Conservation (phyloP, 2,888 invertebrate genomes). For the Cremastinae sp. region DNA sequence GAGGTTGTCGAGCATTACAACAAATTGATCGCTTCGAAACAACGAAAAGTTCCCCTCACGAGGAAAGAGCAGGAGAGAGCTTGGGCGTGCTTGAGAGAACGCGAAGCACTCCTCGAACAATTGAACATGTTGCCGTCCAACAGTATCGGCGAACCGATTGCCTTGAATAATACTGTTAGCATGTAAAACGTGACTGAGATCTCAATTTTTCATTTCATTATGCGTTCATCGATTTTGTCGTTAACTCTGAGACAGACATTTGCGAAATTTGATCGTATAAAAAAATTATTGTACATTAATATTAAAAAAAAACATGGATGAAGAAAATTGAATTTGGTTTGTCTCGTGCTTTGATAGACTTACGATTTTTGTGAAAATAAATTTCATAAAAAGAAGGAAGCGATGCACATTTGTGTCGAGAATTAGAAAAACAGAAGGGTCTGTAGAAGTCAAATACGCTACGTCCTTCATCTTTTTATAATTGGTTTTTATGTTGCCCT, state of each 20-base stretch:
- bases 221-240: background rate
- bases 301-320: no score
- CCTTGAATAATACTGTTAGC: constrained; percentile 50
- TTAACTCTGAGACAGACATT: background rate
- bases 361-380: no score
- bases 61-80: constrained; percentile 91
- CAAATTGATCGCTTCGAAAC: constrained; percentile 88
- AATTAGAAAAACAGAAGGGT: no score
- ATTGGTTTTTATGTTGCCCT: no score
- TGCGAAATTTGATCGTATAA: background rate
- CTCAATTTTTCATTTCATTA: constrained; percentile 8
- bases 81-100: constrained; percentile 80
- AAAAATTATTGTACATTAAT: background rate
- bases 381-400: no score
- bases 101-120: constrained; percentile 76
- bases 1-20: constrained; percentile 92
- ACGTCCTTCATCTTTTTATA: background rate
- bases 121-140: constrained; percentile 76
- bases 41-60: constrained; percentile 89
- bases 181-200: constrained; percentile 37
- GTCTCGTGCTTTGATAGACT: no score
- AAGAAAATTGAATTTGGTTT: no score
- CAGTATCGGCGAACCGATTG: constrained; percentile 73
- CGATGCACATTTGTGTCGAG: no score
- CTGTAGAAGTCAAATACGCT: background rate